These are phyloP conservation scores for Chirona hameri DNA, from an alignment of 2,888 invertebrate genomes.

Conservation along the genomic window DNA sequence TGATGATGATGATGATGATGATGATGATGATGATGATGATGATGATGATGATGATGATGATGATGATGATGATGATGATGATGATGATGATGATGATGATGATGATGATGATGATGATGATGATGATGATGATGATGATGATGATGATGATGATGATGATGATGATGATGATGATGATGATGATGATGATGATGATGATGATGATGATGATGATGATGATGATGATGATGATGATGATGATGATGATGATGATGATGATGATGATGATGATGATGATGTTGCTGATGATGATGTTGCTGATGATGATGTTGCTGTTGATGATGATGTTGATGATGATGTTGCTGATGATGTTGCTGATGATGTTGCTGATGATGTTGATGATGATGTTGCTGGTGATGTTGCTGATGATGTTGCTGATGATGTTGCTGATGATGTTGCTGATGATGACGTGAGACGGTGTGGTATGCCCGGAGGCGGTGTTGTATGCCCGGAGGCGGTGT, in stretches of 20 bases:
- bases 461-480: too few relatives aligned
- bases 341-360: too few relatives aligned
- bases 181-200: constrained; percentile 11
- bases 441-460: too few relatives aligned
- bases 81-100: constrained; percentile 8
- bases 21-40: background rate
- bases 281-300: too few relatives aligned
- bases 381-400: too few relatives aligned
- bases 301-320: too few relatives aligned
- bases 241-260: constrained; percentile 22
- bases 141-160: constrained; percentile 22
- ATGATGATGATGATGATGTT: too few relatives aligned
- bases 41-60: constrained; percentile 11
- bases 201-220: background rate
- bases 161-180: constrained; percentile 22
- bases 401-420: too few relatives aligned
- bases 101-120: constrained; percentile 12
- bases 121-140: constrained; percentile 11
- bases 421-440: too few relatives aligned
- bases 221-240: constrained; percentile 11
- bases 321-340: too few relatives aligned
- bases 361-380: too few relatives aligned
- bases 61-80: background rate
- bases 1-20: background rate
- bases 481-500: too few relatives aligned